Base-by-base conservation (phyloP, 2,888 invertebrate species). In the Andrena hattorfiana region DNA sequence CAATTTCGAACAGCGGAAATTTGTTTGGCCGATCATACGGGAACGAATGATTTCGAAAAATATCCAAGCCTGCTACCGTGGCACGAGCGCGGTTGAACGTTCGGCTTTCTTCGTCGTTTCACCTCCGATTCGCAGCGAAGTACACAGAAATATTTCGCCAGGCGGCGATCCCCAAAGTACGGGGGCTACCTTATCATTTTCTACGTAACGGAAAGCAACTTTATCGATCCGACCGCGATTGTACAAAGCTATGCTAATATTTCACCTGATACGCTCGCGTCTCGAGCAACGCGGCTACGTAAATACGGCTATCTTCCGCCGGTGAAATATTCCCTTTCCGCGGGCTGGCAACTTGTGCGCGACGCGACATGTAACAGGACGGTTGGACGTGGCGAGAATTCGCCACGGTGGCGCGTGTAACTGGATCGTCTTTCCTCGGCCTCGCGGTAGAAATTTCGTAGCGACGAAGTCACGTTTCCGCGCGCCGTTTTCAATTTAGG, bases 401-500 rank as follows among this genome's bases (percentile, higher is more conserved):
- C 30, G 32, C 54, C 3, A 20, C 51, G 2, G 13, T 20, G 42
- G 42, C 42, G 42, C 5, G 28, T 28, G 20, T 20, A 67, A 49
- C 30, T 32, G n/a, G 13, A 68, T 68, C 23, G 51, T 32, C 23
- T 42, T 42, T 42, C 13, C 16, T 13, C 20, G 20, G 32, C 23
- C 23, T 23, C 4, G 26, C 10, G 8, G 56, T 13, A 13, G 54
- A 66, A 74, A 35, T 74, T 74, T 20, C 23, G 8, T 35, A 30
- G 26, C 20, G 1, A 3, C 49, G n/a, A 26, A 30, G 54, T 68
- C 67, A 54, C 54, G 78, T 48, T 51, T 20, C 54, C 30, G 10
- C n/a, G 6, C 26, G n/a, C 13, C 16, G 35, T 62, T 76, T 67
- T 78, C 78, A 66, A 80, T 80, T 80, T 71, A n/a, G 56, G 48